Conservation (phyloP, 2,113 vertebrate species). For the Illadopsis cleaveri region DNA sequence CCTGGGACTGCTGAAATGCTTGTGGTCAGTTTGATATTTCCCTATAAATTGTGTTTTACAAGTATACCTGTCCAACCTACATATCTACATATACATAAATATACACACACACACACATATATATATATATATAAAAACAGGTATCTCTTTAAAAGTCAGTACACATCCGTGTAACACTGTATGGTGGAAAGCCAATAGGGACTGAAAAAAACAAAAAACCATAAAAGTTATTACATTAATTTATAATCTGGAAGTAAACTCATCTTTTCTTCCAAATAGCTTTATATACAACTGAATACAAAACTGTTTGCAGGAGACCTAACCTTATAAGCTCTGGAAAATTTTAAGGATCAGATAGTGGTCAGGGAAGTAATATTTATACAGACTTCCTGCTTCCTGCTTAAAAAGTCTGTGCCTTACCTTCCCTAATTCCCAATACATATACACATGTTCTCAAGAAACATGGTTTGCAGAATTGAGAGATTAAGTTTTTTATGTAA, state of each 20-base stretch:
- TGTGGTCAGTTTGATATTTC: slow-evolving; percentile 61
- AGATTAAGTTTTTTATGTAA: neutral
- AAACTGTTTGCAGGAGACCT: neutral
- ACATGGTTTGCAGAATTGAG: neutral
- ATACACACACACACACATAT: too few relatives aligned
- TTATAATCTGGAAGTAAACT: neutral
- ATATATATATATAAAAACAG: neutral
- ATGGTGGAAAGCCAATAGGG: neutral
- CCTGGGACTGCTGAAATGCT: slow-evolving; percentile 51
- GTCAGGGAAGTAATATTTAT: neutral
- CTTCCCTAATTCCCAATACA: neutral
- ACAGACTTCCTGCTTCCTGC: neutral
- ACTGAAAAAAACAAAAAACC: neutral
- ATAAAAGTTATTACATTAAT: neutral
- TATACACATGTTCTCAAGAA: neutral
- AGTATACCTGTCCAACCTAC: neutral
- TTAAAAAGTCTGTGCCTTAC: neutral
- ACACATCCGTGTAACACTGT: neutral
- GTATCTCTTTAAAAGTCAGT: neutral
- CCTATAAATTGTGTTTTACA: slow-evolving; percentile 11
- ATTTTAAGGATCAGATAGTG: neutral
- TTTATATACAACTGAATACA: neutral
- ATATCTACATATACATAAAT: neutral
- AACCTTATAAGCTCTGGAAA: neutral
- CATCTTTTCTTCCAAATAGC: neutral